phyloP scores from a whole-genome alignment of 2,888 invertebrate genomes.

The Andrena camellia region DNA sequence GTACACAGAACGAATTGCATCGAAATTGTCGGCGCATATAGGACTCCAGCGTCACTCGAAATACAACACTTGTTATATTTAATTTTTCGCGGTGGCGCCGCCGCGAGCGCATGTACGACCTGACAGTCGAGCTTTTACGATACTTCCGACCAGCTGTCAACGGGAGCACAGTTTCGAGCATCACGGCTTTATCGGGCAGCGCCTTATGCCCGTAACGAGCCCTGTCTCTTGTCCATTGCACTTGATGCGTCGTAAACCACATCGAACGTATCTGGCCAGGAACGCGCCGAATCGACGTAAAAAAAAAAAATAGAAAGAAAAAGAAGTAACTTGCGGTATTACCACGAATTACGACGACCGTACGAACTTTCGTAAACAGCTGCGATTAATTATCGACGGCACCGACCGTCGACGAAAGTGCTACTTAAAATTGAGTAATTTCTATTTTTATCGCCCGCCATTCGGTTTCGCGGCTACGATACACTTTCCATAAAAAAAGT shows the following conservation, averaged over 20 bases:
- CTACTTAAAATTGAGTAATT: conserved; percentile 7
- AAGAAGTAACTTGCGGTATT: conserved; percentile 1
- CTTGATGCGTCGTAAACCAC: conserved; percentile 42
- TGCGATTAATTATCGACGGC: conserved; percentile 8
- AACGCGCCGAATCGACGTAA: not conserved
- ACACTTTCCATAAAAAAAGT: not conserved
- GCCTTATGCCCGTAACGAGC: conserved; percentile 51
- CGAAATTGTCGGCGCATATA: conserved; percentile 27
- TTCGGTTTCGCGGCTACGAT: not conserved
- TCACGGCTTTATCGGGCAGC: conserved; percentile 35
- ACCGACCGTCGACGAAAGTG: not conserved
- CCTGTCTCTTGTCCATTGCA: conserved; percentile 28
- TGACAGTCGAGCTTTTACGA: conserved; percentile 33
- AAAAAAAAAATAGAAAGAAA: conserved; percentile 6
- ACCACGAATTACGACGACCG: not conserved
- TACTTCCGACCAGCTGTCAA: conserved; percentile 11
- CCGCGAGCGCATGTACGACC: not conserved
- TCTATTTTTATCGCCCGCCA: not conserved
- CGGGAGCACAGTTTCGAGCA: conserved; percentile 24
- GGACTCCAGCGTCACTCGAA: not conserved
- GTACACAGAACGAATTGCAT: conserved; percentile 27
- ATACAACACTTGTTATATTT: conserved; percentile 34
- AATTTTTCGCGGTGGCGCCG: conserved; percentile 31
- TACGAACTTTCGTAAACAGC: not conserved
- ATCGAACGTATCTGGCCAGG: conserved; percentile 8